Percentiles rank a stretch among this genome's conserved stretches.
These are phyloP conservation scores for Pelobates cultripes DNA, from an alignment of 2,797 vertebrate species.

Conservation along the genomic window DNA sequence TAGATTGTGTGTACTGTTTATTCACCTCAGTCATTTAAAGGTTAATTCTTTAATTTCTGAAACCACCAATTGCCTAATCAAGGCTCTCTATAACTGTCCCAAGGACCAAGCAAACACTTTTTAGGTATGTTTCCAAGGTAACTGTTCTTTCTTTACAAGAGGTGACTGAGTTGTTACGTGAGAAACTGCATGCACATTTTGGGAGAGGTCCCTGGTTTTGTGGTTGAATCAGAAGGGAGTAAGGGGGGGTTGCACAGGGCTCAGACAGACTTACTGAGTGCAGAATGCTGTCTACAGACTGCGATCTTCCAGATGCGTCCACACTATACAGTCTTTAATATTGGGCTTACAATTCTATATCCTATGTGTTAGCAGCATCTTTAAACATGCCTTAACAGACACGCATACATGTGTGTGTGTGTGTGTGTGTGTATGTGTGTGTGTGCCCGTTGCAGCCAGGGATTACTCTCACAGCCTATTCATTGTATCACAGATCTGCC, in stretches of 20 bases:
- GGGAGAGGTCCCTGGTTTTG: constrained; percentile 9
- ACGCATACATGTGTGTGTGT: neutral
- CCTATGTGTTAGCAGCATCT: neutral
- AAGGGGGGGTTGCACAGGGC: neutral
- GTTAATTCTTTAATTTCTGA: neutral
- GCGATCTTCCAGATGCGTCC: too few relatives aligned
- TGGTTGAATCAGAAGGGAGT: constrained; percentile 13
- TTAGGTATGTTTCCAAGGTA: constrained; percentile 13
- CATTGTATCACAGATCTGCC: neutral
- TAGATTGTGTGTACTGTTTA: too few relatives aligned
- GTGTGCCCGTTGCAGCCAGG: too few relatives aligned
- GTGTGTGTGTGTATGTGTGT: too few relatives aligned
- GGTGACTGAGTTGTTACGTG: constrained; percentile 33
- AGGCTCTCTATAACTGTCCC: too few relatives aligned
- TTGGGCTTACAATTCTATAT: neutral
- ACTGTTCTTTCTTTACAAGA: neutral
- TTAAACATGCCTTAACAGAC: neutral
- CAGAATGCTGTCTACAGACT: neutral
- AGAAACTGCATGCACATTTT: constrained; percentile 34
- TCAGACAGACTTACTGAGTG: constrained; percentile 20
- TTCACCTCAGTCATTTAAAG: neutral
- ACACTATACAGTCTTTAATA: neutral
- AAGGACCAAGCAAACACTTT: neutral
- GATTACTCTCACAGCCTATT: neutral
- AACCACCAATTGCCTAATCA: neutral